These are phyloP conservation scores for Thermophis baileyi DNA, from an alignment of 2,113 vertebrate species.

Conservation along the genomic window DNA sequence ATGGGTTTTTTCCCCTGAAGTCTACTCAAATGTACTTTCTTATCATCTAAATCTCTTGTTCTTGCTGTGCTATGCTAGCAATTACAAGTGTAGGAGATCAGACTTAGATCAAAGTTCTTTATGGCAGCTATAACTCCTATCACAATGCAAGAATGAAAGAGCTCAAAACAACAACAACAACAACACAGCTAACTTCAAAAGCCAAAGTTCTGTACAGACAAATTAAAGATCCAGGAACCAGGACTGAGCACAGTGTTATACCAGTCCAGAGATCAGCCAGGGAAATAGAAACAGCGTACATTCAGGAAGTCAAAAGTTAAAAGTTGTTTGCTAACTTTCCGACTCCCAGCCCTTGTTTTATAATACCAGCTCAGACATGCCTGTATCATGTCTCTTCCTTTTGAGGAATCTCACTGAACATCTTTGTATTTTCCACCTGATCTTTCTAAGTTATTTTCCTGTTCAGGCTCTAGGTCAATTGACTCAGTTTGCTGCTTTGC, in stretches of 20 bases:
- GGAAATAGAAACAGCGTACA: neutral
- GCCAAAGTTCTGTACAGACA: neutral
- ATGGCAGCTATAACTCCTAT: neutral
- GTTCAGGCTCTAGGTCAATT: neutral
- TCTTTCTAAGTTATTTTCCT: neutral
- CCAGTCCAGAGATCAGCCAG: neutral
- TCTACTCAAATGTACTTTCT: neutral
- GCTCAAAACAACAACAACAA: neutral
- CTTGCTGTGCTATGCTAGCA: neutral
- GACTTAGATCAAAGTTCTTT: neutral
- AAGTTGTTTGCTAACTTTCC: neutral
- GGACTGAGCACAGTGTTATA: neutral
- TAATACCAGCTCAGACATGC: neutral
- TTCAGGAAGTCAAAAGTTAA: neutral
- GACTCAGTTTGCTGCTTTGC: neutral
- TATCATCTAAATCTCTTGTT: neutral
- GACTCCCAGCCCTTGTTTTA: neutral
- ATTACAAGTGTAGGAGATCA: neutral
- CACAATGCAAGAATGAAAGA: neutral
- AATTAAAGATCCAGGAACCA: neutral
- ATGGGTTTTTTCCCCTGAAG: neutral
- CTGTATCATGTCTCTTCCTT: neutral
- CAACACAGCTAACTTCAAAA: neutral
- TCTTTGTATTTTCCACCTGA: neutral
- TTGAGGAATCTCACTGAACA: neutral